Conservation (phyloP, 2,888 invertebrate genomes). For the Drosophila mimica region DNA sequence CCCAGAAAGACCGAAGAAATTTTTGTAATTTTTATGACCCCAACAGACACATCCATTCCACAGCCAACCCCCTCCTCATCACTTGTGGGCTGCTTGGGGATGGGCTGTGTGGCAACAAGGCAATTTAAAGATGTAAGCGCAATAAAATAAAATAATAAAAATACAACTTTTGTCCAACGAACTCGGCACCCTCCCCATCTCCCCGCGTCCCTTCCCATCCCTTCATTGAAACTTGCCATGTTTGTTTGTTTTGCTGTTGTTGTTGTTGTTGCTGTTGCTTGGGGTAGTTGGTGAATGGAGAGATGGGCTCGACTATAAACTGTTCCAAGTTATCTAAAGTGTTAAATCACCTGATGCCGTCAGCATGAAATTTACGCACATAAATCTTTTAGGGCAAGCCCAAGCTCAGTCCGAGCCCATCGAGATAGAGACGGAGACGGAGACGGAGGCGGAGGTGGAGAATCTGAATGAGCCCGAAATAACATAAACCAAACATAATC, state of each 20-base stretch:
- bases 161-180: slow-evolving; percentile 69
- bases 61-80: slow-evolving; percentile 30
- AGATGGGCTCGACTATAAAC: slow-evolving; percentile 69
- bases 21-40: slow-evolving; percentile 81
- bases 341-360: slow-evolving; percentile 85
- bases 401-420: slow-evolving; percentile 36
- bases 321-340: slow-evolving; percentile 82
- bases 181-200: neutral
- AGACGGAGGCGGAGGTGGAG: slow-evolving; percentile 24
- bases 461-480: slow-evolving; percentile 53
- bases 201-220: slow-evolving; percentile 3
- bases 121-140: slow-evolving; percentile 73
- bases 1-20: slow-evolving; percentile 68
- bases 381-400: slow-evolving; percentile 75
- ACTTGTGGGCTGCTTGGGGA: neutral
- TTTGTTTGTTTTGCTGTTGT: slow-evolving; percentile 22
- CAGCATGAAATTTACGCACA: slow-evolving; percentile 83
- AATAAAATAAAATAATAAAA: slow-evolving; percentile 80
- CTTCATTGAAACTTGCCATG: slow-evolving; percentile 19
- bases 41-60: slow-evolving; percentile 81
- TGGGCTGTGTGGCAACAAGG: slow-evolving; percentile 36
- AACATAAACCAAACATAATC: slow-evolving; percentile 80
- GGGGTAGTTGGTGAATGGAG: slow-evolving; percentile 9
- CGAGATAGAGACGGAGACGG: neutral
- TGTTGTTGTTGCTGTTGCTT: slow-evolving; percentile 8